Conservation (phyloP, 2,797 vertebrate genomes). For the Chiropotes sagulatus region DNA sequence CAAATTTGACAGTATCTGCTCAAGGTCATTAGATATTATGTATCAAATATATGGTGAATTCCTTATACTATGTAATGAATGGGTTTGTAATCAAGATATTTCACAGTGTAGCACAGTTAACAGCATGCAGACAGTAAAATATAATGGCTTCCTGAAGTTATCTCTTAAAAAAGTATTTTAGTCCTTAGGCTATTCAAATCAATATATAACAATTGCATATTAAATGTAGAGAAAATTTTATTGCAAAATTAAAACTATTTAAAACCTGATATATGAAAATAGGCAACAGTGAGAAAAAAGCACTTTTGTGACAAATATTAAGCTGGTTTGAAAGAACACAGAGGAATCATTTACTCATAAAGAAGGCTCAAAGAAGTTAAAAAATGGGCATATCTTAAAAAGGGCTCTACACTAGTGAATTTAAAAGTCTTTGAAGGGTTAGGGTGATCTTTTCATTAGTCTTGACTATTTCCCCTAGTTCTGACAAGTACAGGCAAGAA, state of each 20-base stretch:
- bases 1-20: neutral
- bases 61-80: neutral
- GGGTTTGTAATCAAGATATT: neutral
- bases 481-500: neutral
- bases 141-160: neutral
- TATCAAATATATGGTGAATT: neutral
- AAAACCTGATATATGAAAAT: conserved; percentile 52
- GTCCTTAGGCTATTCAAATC: conserved; percentile 20
- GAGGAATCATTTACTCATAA: neutral
- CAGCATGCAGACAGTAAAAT: neutral
- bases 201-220: neutral
- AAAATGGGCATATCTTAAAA: neutral
- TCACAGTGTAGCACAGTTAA: neutral
- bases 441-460: neutral
- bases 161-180: neutral
- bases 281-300: conserved; percentile 59
- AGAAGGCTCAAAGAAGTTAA: neutral
- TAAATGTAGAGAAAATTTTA: conserved; percentile 40
- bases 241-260: conserved; percentile 57
- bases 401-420: neutral
- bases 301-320: conserved; percentile 50
- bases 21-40: neutral
- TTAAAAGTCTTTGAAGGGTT: conserved; percentile 25
- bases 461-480: neutral
- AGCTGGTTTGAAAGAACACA: conserved; percentile 45